Evolutionary conservation across 2,888 invertebrate species (phyloP).

Genomic region (Polydrusus cervinus): DNA sequence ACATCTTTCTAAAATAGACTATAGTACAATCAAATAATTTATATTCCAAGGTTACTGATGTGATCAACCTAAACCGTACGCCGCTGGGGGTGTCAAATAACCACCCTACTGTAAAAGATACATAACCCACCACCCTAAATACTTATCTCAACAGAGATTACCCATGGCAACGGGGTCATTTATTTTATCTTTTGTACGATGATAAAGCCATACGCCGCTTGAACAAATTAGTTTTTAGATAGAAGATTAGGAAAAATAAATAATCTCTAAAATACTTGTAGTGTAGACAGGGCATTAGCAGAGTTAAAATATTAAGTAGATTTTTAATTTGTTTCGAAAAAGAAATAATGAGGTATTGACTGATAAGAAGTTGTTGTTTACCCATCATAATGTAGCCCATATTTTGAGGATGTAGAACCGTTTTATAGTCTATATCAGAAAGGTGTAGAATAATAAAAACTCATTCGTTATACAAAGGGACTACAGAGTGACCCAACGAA

Average conservation of each 20-base stretch:
- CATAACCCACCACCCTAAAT: slow-evolving; percentile 43
- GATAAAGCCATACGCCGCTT: slow-evolving; percentile 37
- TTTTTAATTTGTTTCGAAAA: slow-evolving; percentile 1
- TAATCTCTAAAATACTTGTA: slow-evolving; percentile 4
- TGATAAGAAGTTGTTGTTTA: neutral
- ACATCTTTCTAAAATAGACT: no score
- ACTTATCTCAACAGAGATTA: slow-evolving; percentile 53
- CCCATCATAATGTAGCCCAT: no score
- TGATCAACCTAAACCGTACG: slow-evolving; percentile 13
- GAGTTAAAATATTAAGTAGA: slow-evolving; percentile 9
- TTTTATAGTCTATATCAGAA: no score
- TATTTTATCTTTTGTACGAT: slow-evolving; percentile 47
- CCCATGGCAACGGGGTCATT: slow-evolving; percentile 49
- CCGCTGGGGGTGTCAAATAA: slow-evolving; percentile 23
- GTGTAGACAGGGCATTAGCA: slow-evolving; percentile 3
- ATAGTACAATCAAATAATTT: no score
- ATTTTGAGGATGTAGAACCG: no score
- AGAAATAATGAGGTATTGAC: no score
- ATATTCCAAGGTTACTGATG: no score
- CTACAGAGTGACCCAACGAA: no score
- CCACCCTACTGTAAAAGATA: slow-evolving; percentile 51
- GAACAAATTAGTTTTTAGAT: slow-evolving; percentile 24
- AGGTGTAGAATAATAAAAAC: no score
- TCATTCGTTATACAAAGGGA: no score
- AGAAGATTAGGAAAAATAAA: slow-evolving; percentile 32